Base-by-base conservation (phyloP, 1,140 invertebrate genomes). In the Spodoptera frugiperda region DNA sequence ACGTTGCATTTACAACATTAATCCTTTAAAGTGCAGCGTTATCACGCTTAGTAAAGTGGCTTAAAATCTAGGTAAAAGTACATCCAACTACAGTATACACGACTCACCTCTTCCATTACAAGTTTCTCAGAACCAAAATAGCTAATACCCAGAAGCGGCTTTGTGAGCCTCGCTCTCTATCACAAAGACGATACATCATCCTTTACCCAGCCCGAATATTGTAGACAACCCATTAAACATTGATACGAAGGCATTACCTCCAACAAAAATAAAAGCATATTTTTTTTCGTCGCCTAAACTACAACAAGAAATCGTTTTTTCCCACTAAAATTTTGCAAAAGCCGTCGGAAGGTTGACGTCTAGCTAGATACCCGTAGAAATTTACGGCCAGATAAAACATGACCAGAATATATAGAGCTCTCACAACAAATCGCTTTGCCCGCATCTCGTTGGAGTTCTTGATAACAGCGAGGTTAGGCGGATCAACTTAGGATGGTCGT, bases 301-400 rank as follows among this genome's bases (percentile, higher is more conserved):
- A 80, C 65, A 51, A 21, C 59, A 59, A 79, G 57, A 65, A 61
- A 57, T 78, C 70, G 67, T 82, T 79, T 84, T 39, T 82, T 79
- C 77, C 57, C 33, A 63, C 73, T 77, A 74, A 85, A 82, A 81
- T 84, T 89, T 87, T 88, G 83, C 83, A 83, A 76, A 74, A 80
- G 80, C 79, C 78, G 77, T 83, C 83, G 77, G 82, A 80, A 77
- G 78, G 86, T 85, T 86, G 86, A 89, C 87, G 87, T 87, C 81
- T 81, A 79, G 78, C 87, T 78, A 91, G 90, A 91, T 90, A 92
- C 83, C 83, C 76, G 78, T 80, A 84, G 80, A 88, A 92, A 93
- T 92, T 93, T 93, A 93, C 85, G 89, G 89, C 83, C 89, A 90
- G 90, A 92, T 93, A 91, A 90, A 90, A 85, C 82, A 80, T 75